Evolutionary conservation across 2,888 invertebrate genomes (phyloP).

Genomic region (Aethes cnicana): DNA sequence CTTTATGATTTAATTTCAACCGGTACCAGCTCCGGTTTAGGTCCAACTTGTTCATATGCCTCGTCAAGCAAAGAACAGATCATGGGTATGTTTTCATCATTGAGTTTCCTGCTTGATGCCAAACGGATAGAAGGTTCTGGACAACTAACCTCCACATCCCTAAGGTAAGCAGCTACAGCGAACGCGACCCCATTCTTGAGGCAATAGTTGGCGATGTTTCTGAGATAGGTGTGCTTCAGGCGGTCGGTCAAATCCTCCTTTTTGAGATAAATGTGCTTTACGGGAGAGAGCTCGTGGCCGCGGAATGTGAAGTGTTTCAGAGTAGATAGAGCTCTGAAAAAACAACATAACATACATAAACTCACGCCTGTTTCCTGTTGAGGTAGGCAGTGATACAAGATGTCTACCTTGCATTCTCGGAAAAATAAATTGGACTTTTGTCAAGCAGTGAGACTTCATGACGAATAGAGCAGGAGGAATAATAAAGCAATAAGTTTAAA

Average conservation of each 20-base stretch:
- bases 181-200: conserved; percentile 86
- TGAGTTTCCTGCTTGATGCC: conserved; percentile 85
- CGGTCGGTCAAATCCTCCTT: conserved; percentile 67
- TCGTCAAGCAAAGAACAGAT: conserved; percentile 64
- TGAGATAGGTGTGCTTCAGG: conserved; percentile 80
- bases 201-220: conserved; percentile 85
- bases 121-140: conserved; percentile 89
- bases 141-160: conserved; percentile 84
- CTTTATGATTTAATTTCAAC: conserved; percentile 38
- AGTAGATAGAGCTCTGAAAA: conserved; percentile 63
- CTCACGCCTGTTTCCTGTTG: too few species aligned
- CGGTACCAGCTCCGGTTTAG: conserved; percentile 54
- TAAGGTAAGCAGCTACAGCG: conserved; percentile 86
- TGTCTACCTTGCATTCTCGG: too few species aligned
- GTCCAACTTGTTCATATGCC: conserved; percentile 66
- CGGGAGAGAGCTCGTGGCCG: conserved; percentile 86
- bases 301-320: conserved; percentile 75
- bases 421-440: too few species aligned
- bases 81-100: conserved; percentile 82
- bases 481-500: too few species aligned
- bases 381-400: too few species aligned
- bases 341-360: too few species aligned
- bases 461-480: too few species aligned
- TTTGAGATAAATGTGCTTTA: conserved; percentile 88
- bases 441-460: too few species aligned